phyloP scores from a whole-genome alignment of 1,140 invertebrate species.

The Brachionus rubens region DNA sequence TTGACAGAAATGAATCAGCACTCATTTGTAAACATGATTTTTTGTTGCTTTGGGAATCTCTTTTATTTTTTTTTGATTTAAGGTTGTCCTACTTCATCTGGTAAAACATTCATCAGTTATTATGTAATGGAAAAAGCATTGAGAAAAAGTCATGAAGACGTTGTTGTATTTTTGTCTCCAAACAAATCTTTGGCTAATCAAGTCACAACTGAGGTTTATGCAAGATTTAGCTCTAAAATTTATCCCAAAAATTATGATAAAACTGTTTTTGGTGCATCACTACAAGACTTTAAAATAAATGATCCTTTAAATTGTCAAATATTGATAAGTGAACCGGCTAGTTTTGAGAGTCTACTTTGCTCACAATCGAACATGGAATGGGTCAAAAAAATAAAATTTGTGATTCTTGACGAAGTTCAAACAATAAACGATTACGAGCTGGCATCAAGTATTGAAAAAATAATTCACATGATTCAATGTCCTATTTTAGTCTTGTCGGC shows the following conservation, averaged over 20 bases:
- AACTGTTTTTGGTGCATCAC: neutral
- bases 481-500: constrained; percentile 14
- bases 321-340: neutral
- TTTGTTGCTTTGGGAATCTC: neutral
- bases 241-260: constrained; percentile 18
- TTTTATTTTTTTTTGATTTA: neutral
- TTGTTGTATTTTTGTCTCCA: constrained; percentile 1
- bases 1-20: constrained; percentile 1
- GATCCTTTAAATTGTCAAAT: neutral
- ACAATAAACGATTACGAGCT: neutral
- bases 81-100: constrained; percentile 27
- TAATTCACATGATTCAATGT: neutral
- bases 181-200: constrained; percentile 9
- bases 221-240: neutral
- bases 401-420: constrained; percentile 23
- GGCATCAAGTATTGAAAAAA: neutral
- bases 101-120: constrained; percentile 8
- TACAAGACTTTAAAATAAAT: constrained; percentile 6
- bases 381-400: neutral
- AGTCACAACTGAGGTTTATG: constrained; percentile 6
- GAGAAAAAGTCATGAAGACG: neutral
- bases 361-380: neutral
- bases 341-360: neutral
- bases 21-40: neutral
- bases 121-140: constrained; percentile 12